phyloP scores from a whole-genome alignment of 2,888 invertebrate species.

The Pilophorus perplexus region DNA sequence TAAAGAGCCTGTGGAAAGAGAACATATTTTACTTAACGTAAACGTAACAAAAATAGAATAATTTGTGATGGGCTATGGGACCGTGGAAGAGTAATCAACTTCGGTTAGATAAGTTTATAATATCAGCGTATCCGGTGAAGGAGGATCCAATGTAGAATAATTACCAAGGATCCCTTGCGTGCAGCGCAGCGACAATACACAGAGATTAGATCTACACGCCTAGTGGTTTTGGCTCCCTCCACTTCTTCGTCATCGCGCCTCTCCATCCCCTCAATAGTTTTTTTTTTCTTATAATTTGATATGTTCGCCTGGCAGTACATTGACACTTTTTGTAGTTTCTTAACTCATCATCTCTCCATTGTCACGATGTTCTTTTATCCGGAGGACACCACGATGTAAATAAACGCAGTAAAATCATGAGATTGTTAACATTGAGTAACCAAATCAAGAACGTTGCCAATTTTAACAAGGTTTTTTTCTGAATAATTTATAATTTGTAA shows the following conservation, averaged over 20 bases:
- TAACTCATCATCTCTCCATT: no score
- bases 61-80: constrained; percentile 18
- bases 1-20: no score
- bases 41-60: constrained; percentile 20
- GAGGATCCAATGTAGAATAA: constrained; percentile 40
- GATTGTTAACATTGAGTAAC: no score
- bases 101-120: constrained; percentile 35
- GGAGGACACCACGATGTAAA: no score
- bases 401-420: no score
- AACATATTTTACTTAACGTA: no score
- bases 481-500: no score
- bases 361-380: no score
- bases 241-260: no score
- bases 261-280: constrained; percentile 3
- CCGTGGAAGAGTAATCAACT: constrained; percentile 10
- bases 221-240: constrained; percentile 21
- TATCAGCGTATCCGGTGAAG: constrained; percentile 39
- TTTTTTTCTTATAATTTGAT: constrained; percentile 36
- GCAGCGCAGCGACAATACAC: constrained; percentile 38
- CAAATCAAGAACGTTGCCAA: no score
- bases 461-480: no score
- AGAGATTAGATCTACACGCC: constrained; percentile 40
- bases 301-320: constrained; percentile 33
- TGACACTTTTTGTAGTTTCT: constrained; percentile 35
- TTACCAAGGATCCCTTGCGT: constrained; percentile 38